A percentile compares a stretch with the other conserved stretches of the same genome.
phyloP scores from a whole-genome alignment of 2,888 invertebrate species.

The Anthrax anthrax region DNA sequence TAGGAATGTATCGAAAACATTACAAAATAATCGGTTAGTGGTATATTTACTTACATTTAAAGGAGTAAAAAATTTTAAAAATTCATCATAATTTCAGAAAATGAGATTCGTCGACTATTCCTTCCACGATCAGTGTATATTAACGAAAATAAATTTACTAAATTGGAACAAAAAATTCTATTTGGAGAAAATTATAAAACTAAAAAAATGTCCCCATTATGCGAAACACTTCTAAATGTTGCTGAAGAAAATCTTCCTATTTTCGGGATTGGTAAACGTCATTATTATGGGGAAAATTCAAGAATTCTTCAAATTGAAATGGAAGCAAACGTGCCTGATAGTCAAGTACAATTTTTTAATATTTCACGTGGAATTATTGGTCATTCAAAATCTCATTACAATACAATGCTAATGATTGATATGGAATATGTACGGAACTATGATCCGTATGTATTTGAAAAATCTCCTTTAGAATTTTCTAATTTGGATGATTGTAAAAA shows the following conservation, averaged over 20 bases:
- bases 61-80: no score
- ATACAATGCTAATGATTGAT: slow-evolving; percentile 23
- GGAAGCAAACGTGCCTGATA: slow-evolving; percentile 25
- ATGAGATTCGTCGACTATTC: no score
- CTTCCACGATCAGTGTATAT: no score
- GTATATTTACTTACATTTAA: no score
- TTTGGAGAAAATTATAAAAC: background rate
- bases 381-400: slow-evolving; percentile 25
- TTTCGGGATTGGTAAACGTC: slow-evolving; percentile 27
- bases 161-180: no score
- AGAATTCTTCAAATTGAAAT: slow-evolving; percentile 25
- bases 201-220: no score
- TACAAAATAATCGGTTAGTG: slow-evolving; percentile 20
- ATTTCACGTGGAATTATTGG: slow-evolving; percentile 27
- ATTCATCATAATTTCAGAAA: no score
- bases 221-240: slow-evolving; percentile 19
- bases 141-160: no score
- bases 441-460: slow-evolving; percentile 26
- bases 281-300: slow-evolving; percentile 26
- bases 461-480: slow-evolving; percentile 14
- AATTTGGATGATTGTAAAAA: background rate
- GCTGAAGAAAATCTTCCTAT: slow-evolving; percentile 21
- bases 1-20: slow-evolving; percentile 24
- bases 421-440: slow-evolving; percentile 22
- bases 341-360: slow-evolving; percentile 25